Percentiles rank a stretch among this genome's conserved stretches.
Evolutionary conservation across 53 echinoderm and acorn worm genomes (phyloP).

Genomic region (Henricia sp.): DNA sequence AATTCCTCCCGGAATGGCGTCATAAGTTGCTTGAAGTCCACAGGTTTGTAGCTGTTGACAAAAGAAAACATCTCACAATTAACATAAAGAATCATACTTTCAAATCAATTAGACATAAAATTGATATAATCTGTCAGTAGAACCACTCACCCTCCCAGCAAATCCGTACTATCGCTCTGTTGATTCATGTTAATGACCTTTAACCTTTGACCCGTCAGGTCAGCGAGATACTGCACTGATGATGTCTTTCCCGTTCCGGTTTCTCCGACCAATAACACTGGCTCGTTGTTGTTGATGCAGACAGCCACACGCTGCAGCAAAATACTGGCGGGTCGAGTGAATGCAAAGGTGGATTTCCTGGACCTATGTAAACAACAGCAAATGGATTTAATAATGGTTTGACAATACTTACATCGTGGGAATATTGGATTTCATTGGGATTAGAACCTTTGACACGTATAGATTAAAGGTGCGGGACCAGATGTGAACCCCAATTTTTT

Average conservation of each 20-base stretch:
- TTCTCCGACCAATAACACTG: constrained; percentile 91
- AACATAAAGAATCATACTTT: not conserved
- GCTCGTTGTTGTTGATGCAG: constrained; percentile 85
- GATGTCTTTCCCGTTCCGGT: constrained; percentile 98
- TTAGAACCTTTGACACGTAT: not conserved
- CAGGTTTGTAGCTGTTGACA: constrained; percentile 75
- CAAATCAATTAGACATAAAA: not conserved
- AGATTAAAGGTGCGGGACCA: not conserved
- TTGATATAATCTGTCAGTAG: not conserved
- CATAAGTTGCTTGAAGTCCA: constrained; percentile 81
- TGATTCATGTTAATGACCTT: constrained; percentile 99
- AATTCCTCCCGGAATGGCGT: constrained; percentile 87
- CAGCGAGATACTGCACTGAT: constrained; percentile 88
- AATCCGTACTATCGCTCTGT: constrained; percentile 98
- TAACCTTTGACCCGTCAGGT: constrained; percentile 92
- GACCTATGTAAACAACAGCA: not conserved
- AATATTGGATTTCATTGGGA: constrained; percentile 11
- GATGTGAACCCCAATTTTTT: too few species aligned
- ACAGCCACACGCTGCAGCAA: constrained; percentile 86
- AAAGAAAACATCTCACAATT: not conserved
- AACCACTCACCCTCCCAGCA: constrained; percentile 87
- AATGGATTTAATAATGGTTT: not conserved
- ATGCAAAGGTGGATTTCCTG: constrained; percentile 68
- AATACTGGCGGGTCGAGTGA: constrained; percentile 78
- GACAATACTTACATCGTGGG: not conserved